Base-by-base conservation (phyloP, 30 jellyfish, hydroid and myxozoan genomes). In the Turritopsis rubra region DNA sequence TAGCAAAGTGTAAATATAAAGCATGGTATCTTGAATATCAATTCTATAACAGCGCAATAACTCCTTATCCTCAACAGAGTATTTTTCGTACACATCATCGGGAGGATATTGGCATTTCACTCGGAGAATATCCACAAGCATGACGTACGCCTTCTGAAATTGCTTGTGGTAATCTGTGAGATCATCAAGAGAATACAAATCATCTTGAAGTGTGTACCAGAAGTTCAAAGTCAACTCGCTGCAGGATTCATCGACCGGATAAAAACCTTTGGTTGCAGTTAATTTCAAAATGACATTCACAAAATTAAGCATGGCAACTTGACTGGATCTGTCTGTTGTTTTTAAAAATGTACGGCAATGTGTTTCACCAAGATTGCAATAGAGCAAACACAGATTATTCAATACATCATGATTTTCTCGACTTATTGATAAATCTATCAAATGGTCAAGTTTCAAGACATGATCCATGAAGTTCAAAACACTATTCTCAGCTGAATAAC, bases 201-300 rank as follows among this genome's bases (percentile, higher is more conserved):
- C 97, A 82, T 90, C 97, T 75, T 90, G 95, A 30, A 90, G 82
- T 1, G 91, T 77, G 65, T 85, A 90, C 97, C 97, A 90, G 81
- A 90, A 90, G 71, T 73, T 90, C 54, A 90, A 90, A n/a, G 97
- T 90, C 66, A 86, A 83, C 70, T 85, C 92, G 83, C 97, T 90
- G 78, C 95, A 85, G 1, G 95, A 85, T 82, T 90, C 97, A 29
- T 90, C 97, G 70, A 83, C 72, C 1, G 97, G 97, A 70, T 90
- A 90, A 21, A 31, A 66, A n/a, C 97, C 95, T 30, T 65, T 52
- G 21, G 86, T 83, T 17, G 85, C 86, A 7, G 97, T 85, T 75
- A 91, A 90, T 18, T 81, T 79, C 16, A 90, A 68, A 77, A 86
- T 86, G 26, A 82, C 84, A 21, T 66, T 75, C 16, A 85, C 89